These are phyloP conservation scores for Sula dactylatra DNA, from an alignment of 2,113 vertebrate species.

Conservation along the genomic window DNA sequence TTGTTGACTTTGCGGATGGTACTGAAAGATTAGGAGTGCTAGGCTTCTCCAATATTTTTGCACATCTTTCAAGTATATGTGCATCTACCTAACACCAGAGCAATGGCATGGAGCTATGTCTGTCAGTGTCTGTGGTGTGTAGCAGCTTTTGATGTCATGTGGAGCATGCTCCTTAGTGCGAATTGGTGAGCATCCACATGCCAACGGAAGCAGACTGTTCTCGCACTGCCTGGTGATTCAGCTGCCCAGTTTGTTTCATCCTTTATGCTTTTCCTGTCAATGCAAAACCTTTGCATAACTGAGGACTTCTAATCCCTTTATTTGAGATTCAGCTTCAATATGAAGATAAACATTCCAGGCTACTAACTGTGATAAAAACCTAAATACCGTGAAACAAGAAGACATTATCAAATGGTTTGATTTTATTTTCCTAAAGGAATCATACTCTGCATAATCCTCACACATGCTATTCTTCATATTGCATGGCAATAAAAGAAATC, in stretches of 20 bases:
- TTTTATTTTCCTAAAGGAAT: slow-evolving; percentile 4
- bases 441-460: not conserved
- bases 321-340: not conserved
- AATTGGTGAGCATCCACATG: not conserved
- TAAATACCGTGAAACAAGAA: not conserved
- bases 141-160: not conserved
- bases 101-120: not conserved
- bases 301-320: slow-evolving; percentile 6
- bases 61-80: not conserved
- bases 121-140: not conserved
- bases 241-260: not conserved
- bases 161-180: not conserved
- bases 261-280: not conserved
- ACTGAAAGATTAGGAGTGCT: not conserved
- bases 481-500: not conserved
- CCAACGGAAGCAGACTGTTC: not conserved
- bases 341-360: not conserved
- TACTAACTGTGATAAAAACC: not conserved
- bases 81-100: not conserved
- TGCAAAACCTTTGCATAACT: not conserved
- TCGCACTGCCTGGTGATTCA: not conserved
- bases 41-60: not conserved
- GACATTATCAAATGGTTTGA: not conserved
- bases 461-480: rapidly evolving
- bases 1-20: not conserved